A percentile compares a stretch with the other conserved stretches of the same genome.
These are phyloP conservation scores for Pithys albifrons DNA, from an alignment of 2,113 vertebrate species.

Conservation along the genomic window DNA sequence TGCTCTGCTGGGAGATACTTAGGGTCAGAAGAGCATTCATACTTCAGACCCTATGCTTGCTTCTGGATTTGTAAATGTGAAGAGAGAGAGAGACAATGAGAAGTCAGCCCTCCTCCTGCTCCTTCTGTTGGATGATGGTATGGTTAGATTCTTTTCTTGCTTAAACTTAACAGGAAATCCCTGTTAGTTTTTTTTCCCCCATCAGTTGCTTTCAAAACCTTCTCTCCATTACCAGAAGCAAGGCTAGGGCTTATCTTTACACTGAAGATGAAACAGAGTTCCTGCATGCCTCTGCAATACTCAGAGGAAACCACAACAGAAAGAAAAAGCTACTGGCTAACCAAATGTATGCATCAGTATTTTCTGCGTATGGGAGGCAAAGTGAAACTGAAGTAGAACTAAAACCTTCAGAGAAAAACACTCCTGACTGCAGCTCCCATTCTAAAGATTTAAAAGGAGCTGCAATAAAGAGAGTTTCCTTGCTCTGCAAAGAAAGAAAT, in stretches of 20 bases:
- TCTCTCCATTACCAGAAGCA: background rate
- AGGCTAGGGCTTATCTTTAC: background rate
- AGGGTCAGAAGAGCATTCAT: background rate
- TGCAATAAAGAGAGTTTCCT: background rate
- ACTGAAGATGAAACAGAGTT: background rate
- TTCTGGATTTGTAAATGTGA: background rate
- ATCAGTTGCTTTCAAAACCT: background rate
- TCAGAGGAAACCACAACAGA: conserved; percentile 30
- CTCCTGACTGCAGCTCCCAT: background rate
- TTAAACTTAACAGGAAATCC: background rate
- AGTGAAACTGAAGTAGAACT: background rate
- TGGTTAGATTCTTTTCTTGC: background rate
- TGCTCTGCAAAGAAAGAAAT: conserved; percentile 7
- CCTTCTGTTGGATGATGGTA: background rate
- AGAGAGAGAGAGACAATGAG: background rate
- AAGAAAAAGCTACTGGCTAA: conserved; percentile 12
- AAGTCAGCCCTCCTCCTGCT: background rate
- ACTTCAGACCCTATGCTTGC: background rate
- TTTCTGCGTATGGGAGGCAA: background rate
- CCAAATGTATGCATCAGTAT: background rate
- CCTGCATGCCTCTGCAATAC: conserved; percentile 3
- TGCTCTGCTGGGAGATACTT: background rate
- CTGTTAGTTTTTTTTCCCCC: background rate
- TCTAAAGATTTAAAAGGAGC: conserved; percentile 1
- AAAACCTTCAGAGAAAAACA: background rate